phyloP scores from a whole-genome alignment of 2,797 vertebrate species.

The Bradypodion ventrale region DNA sequence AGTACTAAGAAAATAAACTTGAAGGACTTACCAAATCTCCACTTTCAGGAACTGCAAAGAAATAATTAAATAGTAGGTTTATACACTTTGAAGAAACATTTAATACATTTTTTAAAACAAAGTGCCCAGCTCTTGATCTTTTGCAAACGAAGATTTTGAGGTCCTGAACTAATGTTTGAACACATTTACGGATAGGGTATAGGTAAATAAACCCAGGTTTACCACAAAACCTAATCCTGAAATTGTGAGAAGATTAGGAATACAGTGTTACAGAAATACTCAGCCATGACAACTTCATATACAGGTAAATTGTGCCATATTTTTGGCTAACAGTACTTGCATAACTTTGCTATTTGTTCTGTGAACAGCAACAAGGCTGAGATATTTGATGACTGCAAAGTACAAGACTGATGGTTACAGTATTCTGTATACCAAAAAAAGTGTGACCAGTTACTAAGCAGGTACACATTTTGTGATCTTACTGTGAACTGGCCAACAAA shows the following conservation, averaged over 20 bases:
- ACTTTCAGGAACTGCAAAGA: slow-evolving; percentile 88
- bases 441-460: no score
- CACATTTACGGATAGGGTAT: not conserved
- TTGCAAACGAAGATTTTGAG: not conserved
- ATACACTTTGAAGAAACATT: slow-evolving; percentile 20
- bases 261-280: not conserved
- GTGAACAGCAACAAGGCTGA: no score
- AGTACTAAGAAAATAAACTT: not conserved
- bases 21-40: slow-evolving; percentile 90
- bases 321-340: not conserved
- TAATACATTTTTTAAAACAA: not conserved
- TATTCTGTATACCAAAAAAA: no score
- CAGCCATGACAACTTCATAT: not conserved
- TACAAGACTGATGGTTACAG: no score
- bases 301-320: not conserved
- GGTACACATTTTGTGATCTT: no score
- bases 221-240: not conserved
- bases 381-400: no score
- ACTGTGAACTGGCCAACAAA: no score
- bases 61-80: slow-evolving; percentile 13
- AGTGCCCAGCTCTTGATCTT: not conserved
- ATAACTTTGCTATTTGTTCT: not conserved
- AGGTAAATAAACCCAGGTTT: not conserved
- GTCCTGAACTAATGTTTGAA: not conserved
- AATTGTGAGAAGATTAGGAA: not conserved